Percentiles rank a stretch among this genome's conserved stretches.
Evolutionary conservation across 1,140 invertebrate genomes (phyloP).

Genomic region (Harlomillsia oculata): DNA sequence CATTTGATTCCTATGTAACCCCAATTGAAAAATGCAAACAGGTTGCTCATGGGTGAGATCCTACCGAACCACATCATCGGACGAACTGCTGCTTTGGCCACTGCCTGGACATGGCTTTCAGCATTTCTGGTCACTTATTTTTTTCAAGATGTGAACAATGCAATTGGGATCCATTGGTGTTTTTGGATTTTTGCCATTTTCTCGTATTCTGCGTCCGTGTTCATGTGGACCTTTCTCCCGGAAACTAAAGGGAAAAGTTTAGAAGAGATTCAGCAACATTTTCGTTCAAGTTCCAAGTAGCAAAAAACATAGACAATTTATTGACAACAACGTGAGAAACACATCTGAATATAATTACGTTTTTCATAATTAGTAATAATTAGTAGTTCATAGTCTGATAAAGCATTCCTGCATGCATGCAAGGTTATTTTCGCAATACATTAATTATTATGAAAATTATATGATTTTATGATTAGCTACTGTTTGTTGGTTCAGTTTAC

Average conservation of each 20-base stretch:
- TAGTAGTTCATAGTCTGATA: no score
- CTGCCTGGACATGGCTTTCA: slow-evolving; percentile 26
- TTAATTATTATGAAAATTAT: no score
- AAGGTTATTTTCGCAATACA: no score
- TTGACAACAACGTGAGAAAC: not conserved
- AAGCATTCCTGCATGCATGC: no score
- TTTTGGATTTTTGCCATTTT: slow-evolving; percentile 46
- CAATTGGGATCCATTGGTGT: slow-evolving; percentile 40
- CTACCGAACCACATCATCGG: slow-evolving; percentile 25
- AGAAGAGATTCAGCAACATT: slow-evolving; percentile 9
- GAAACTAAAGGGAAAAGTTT: slow-evolving; percentile 41
- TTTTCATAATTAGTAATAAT: no score
- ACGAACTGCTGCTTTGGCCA: slow-evolving; percentile 19
- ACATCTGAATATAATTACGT: no score
- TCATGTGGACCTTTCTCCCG: slow-evolving; percentile 44
- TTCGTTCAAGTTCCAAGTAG: not conserved
- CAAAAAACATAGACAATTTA: not conserved
- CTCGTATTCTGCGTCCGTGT: slow-evolving; percentile 42
- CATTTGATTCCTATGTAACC: no score
- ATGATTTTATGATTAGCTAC: not conserved
- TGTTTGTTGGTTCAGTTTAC: not conserved
- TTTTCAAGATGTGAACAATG: slow-evolving; percentile 40
- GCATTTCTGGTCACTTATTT: slow-evolving; percentile 46
- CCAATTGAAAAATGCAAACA: no score
- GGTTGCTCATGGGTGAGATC: slow-evolving; percentile 51